A percentile compares a stretch with the other conserved stretches of the same genome.
Evolutionary conservation across 2,797 vertebrate species (phyloP).

Genomic region (Tympanoctomys barrerae): DNA sequence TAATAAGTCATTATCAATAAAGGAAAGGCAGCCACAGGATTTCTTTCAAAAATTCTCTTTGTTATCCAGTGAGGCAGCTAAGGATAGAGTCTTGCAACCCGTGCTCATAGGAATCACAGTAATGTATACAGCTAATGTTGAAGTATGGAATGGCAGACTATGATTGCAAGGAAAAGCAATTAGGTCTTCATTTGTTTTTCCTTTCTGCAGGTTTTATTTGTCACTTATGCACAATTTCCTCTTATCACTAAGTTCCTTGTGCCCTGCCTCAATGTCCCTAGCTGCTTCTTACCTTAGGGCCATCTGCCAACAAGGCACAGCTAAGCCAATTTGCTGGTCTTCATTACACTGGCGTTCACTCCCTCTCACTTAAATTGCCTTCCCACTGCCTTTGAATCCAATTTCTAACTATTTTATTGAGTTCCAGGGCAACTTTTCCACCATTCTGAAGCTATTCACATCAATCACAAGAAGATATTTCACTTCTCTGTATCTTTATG

Average conservation of each 20-base stretch:
- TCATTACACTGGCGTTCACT: slow-evolving; percentile 8
- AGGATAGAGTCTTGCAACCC: slow-evolving; percentile 11
- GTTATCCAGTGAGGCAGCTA: not conserved
- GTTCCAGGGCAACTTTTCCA: slow-evolving; percentile 20
- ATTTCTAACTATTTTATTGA: slow-evolving; percentile 58
- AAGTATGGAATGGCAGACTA: slow-evolving; percentile 12
- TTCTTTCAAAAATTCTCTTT: slow-evolving; percentile 28
- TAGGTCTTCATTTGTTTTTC: not conserved
- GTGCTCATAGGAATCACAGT: slow-evolving; percentile 54
- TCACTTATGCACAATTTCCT: not conserved
- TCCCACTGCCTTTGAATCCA: slow-evolving; percentile 34
- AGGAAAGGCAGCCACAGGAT: slow-evolving; percentile 48
- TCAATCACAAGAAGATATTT: slow-evolving; percentile 52
- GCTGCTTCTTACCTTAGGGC: not conserved
- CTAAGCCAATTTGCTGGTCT: slow-evolving; percentile 25
- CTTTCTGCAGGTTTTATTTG: slow-evolving; percentile 26
- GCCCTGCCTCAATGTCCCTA: not conserved
- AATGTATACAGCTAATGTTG: not conserved
- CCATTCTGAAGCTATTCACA: slow-evolving; percentile 6
- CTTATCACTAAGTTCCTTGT: not conserved
- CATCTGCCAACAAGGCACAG: slow-evolving; percentile 9
- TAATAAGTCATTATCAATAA: slow-evolving; percentile 54
- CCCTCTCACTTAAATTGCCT: slow-evolving; percentile 49
- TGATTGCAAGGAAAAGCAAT: slow-evolving; percentile 49
- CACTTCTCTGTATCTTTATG: not conserved